Base-by-base conservation (phyloP, 2,888 invertebrate species). In the Sialis lutaria region DNA sequence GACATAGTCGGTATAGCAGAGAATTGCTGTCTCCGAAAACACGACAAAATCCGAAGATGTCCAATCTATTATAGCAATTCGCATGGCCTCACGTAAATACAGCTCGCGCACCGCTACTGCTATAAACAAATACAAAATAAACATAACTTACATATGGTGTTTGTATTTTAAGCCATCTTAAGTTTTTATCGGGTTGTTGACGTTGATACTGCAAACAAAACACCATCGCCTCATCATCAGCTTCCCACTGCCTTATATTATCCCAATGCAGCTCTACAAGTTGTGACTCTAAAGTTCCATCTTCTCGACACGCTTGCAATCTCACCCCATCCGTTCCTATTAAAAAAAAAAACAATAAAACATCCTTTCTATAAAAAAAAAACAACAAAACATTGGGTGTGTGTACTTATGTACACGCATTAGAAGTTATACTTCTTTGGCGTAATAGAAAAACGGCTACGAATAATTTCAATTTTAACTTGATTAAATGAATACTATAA, bases 171-270 rank as follows among this genome's bases (percentile, higher is more conserved):
- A 91, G 78, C 79, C 84, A 81, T 63, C 88, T 71, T 5, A 86
- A 76, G 55, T 82, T 82, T 60, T 86, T 84, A 57, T 85, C 86
- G 53, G 70, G 69, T 37, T 47, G 47, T 39, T 75, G 76, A 57
- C 86, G 73, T 58, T 79, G 75, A 66, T 93, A 95, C 55, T 88
- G 82, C 65, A 96, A 80, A 59, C 86, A 80, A 64, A 91, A 86
- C 22, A 90, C 86, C 75, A 89, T 88, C 22, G 85, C 88, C 57
- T 91, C 92, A 61, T 93, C 92, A 64, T 95, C 92, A 4, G 84
- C 77, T 60, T 88, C 84, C 84, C 88, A 93, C 58, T 82, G 77
- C 49, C 80, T 75, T 51, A 95, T 81, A 54, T 75, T 75, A 51
- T 79, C 75, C 93, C 93, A 95, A 44, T 77, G 71, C 57, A 93